Evolutionary conservation across 2,888 invertebrate species (phyloP), one percentile per base, ranked within the genome.

Genomic region (Conus canariensis): DNA sequence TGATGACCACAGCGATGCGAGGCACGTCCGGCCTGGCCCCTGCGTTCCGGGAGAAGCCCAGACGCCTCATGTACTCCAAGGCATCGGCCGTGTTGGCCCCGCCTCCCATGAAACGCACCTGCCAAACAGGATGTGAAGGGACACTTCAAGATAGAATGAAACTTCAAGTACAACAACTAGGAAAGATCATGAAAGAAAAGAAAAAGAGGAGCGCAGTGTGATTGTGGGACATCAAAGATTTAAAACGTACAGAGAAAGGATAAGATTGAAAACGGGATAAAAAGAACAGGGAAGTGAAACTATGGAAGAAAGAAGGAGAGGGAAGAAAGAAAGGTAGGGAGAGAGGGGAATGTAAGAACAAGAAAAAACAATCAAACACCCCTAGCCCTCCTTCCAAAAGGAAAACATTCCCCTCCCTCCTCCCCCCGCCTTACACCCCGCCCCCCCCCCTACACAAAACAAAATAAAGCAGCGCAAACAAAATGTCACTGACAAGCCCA

Each of bases 61-160:
- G 92, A 16, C 92, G 91, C 67, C 93, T 89, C 91, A 94, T 91
- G 90, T 93, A 93, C 85, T 93, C 92, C 89, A 95, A 91, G 60
- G 93, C 95, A 86, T 94, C 94, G 14, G 94, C 95, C 12, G 94
- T 95, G 93, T 95, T 95, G 58, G 95, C 95, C 14, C 94, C 94
- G 60, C 95, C 95, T 30, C 94, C 92, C 92, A 93, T 93, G 92
- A 94, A 95, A n/a, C 93, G 91, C 82, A 94, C 93, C 94, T 93
- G 90, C 0, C 1, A 16, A 22, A 12, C 3, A 83, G 25, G 19
- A 7, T 7, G 22, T 30, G 30, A 16, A 64, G 14, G 64, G 64
- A 64, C 64, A 14, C 14, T 14, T 16, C 10, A 64, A 80, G 25
- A 80, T 2, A 30, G 30, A 30, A 30, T 30, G 30, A 14, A 19